Base-by-base conservation (phyloP, 2,797 vertebrate genomes). In the Gadopsis marmoratus region DNA sequence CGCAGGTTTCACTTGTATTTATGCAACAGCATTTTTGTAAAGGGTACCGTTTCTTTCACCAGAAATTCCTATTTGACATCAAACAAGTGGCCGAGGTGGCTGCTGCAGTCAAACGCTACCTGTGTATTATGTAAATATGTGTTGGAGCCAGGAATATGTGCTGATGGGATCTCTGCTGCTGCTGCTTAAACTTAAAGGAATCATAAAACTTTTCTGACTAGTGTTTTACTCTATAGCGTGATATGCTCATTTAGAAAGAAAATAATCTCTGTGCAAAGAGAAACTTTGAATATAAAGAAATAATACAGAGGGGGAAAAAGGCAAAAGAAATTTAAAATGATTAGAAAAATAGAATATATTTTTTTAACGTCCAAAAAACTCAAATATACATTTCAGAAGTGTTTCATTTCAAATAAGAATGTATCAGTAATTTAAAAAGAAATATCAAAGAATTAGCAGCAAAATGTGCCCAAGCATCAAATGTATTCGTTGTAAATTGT, bases 51-150 rank as follows among this genome's bases (percentile, higher is more conserved):
- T 95, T 92, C 83, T 91, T 92, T 91, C 76, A 90, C 92, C 84
- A 90, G 88, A 89, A 89, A 88, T 83, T 76, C 45, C 21, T 95
- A 93, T 96, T 95, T 95, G 91, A 83, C 91, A 82, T 91, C 94
- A 96, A 96, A 95, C 94, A 95, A 71, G 73, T 62, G 59, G 60
- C 85, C 65, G 84, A 79, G 62, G 87, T 53, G 72, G 84, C 79
- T 94, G 91, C 87, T 92, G 88, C 84, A 85, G 86, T 90, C 83
- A 81, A 63, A 84, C 16, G 72, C 63, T 43, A 56, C 29, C 5
- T 79, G 78, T 90, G 84, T 90, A 63, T 87, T 81, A 87, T 95
- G 92, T 94, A 92, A 95, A 95, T 90, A 95, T 71, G 71, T 67
- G 58, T 86, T 86, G 65, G 65, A 85, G 85, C 88, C 85, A 89